These are phyloP conservation scores for Gambusia yucatana DNA, from an alignment of 2,797 vertebrate genomes.

Conservation along the genomic window DNA sequence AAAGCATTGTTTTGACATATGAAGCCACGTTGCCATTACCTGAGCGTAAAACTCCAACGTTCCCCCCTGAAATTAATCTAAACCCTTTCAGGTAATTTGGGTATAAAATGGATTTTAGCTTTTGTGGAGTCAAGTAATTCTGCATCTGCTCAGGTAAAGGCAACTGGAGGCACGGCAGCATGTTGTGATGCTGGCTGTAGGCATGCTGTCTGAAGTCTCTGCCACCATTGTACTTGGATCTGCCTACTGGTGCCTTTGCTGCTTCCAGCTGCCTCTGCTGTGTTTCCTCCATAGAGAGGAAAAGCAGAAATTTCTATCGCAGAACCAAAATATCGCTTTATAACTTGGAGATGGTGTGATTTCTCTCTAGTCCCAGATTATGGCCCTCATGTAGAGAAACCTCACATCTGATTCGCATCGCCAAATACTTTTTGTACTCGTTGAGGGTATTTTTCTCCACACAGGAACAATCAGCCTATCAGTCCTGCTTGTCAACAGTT, in stretches of 20 bases:
- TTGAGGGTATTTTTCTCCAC: conserved; percentile 22
- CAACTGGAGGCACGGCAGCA: conserved; percentile 83
- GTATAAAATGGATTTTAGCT: conserved; percentile 13
- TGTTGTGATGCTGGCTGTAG: conserved; percentile 83
- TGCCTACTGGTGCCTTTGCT: conserved; percentile 74
- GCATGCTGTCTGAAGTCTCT: conserved; percentile 89
- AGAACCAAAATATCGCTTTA: conserved; percentile 3
- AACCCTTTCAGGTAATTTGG: conserved; percentile 1
- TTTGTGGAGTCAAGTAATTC: conserved; percentile 1
- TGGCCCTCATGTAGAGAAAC: conserved; percentile 1
- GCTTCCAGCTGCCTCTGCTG: conserved; percentile 86
- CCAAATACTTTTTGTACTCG: conserved; percentile 20
- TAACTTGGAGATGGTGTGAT: conserved; percentile 10
- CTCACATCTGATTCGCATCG: background rate
- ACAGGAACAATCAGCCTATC: conserved; percentile 7
- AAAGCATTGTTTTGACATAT: conserved; percentile 77
- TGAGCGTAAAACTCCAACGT: conserved; percentile 35
- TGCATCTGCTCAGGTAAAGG: conserved; percentile 76
- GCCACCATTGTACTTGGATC: conserved; percentile 90
- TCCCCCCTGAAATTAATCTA: background rate
- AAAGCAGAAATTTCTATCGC: conserved; percentile 4
- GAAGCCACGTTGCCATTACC: conserved; percentile 84
- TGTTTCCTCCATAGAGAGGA: conserved; percentile 18
- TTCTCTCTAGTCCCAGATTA: conserved; percentile 12
- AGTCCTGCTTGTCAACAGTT: conserved; percentile 15